A percentile compares a stretch with the other conserved stretches of the same genome.
Conservation (phyloP, 37 sponge, comb jelly and placozoan genomes). For the Geodia barretti region DNA sequence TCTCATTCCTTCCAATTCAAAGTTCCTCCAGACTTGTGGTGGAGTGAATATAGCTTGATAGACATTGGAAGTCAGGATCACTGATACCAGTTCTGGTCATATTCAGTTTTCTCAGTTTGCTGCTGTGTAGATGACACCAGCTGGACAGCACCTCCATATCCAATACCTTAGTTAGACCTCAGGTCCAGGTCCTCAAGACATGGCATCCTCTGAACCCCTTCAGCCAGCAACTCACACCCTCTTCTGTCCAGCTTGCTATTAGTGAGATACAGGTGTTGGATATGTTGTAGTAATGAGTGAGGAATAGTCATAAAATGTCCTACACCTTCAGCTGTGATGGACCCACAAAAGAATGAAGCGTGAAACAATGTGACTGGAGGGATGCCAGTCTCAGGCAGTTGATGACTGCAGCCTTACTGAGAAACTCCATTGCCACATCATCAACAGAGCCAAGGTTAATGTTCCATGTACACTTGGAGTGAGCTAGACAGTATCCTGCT, state of each 20-base stretch:
- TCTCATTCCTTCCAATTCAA: neutral
- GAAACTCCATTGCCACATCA: conserved; percentile 4
- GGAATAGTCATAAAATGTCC: neutral
- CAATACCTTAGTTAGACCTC: neutral
- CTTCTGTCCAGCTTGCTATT: conserved; percentile 1
- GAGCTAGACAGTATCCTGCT: neutral
- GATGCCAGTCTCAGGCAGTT: neutral
- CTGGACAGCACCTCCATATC: conserved; percentile 16
- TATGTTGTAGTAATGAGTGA: neutral
- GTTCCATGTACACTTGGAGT: conserved; percentile 9
- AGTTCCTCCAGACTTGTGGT: neutral
- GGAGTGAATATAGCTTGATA: neutral
- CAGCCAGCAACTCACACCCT: conserved; percentile 3
- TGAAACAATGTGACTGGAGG: neutral
- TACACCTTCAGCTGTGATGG: neutral
- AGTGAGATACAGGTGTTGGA: neutral
- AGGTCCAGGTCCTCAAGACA: neutral
- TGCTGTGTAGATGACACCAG: neutral
- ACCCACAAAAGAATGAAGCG: neutral
- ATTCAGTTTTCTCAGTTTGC: neutral
- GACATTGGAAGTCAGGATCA: neutral
- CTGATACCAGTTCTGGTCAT: neutral
- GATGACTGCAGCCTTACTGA: neutral
- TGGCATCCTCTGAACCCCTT: neutral
- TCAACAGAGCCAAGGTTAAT: neutral